Evolutionary conservation across 2,888 invertebrate species (phyloP).

Genomic region (Azorinus chamasolen): DNA sequence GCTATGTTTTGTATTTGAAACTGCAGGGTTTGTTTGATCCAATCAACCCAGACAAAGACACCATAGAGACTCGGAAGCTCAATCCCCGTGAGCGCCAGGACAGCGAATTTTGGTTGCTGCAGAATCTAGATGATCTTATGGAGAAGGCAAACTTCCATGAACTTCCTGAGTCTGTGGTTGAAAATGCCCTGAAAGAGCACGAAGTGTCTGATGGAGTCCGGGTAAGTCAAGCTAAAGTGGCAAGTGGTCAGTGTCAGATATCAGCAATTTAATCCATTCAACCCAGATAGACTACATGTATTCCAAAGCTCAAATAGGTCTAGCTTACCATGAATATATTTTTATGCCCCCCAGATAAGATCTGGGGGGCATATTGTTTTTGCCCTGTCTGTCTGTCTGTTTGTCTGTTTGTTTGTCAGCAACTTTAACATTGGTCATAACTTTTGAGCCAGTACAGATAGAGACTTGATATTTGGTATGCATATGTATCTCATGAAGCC

Average conservation of each 20-base stretch:
- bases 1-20: conserved; percentile 4
- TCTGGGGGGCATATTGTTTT: no score
- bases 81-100: conserved; percentile 82
- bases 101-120: conserved; percentile 85
- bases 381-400: no score
- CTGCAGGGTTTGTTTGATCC: conserved; percentile 85
- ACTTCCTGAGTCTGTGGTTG: conserved; percentile 74
- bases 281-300: no score
- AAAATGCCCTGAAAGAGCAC: conserved; percentile 79
- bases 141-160: conserved; percentile 85
- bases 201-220: conserved; percentile 78
- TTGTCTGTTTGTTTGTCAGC: no score
- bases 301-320: not conserved
- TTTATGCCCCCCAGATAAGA: no score
- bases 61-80: conserved; percentile 78
- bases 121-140: conserved; percentile 81
- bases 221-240: conserved; percentile 72
- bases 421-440: no score
- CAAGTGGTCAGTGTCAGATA: not conserved
- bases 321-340: no score
- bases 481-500: no score
- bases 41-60: conserved; percentile 86
- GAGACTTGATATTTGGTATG: no score
- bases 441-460: no score
- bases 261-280: no score